These are phyloP conservation scores for Serrognathus titanus DNA, from an alignment of 2,888 invertebrate genomes.

Conservation along the genomic window DNA sequence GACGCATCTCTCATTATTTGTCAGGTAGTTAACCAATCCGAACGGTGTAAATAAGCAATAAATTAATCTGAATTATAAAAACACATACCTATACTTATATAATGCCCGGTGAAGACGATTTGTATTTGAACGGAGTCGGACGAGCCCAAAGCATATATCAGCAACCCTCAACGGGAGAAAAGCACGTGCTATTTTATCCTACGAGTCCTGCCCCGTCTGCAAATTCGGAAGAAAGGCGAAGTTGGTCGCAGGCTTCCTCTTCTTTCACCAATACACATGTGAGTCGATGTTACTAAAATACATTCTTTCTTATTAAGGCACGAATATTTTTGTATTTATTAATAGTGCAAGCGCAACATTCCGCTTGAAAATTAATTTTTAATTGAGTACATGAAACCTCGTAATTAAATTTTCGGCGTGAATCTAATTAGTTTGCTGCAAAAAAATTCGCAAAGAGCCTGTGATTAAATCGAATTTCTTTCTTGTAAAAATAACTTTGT, in stretches of 20 bases:
- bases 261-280: conserved; percentile 36
- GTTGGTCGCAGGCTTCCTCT: conserved; percentile 42
- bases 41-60: background rate
- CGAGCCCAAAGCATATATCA: conserved; percentile 47
- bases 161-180: conserved; percentile 48
- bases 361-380: too few species aligned
- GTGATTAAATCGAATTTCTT: too few species aligned
- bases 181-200: conserved; percentile 50
- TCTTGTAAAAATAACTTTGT: too few species aligned
- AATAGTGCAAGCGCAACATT: too few species aligned
- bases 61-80: background rate
- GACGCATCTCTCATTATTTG: background rate
- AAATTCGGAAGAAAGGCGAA: conserved; percentile 42
- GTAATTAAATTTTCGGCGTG: too few species aligned
- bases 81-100: conserved; percentile 6
- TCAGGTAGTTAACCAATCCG: background rate
- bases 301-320: too few species aligned
- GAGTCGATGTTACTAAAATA: conserved; percentile 22
- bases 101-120: conserved; percentile 44
- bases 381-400: too few species aligned
- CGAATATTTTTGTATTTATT: too few species aligned
- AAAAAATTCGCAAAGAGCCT: too few species aligned
- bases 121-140: conserved; percentile 44
- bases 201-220: conserved; percentile 47
- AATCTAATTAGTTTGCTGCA: too few species aligned